These are phyloP conservation scores for Dolichopus griseipennis DNA, from an alignment of 2,888 invertebrate species.

Conservation along the genomic window DNA sequence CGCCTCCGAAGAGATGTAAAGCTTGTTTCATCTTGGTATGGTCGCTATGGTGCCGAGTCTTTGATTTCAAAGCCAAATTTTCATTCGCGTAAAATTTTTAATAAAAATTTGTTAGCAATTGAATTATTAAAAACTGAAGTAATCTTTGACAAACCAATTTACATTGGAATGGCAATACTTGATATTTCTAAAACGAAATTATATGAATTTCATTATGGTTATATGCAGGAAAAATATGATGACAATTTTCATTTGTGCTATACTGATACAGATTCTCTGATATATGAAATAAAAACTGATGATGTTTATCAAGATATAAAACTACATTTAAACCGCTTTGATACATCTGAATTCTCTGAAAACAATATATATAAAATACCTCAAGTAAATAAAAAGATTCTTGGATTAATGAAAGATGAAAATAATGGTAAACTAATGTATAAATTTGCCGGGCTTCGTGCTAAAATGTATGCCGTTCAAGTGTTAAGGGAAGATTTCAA, in stretches of 20 bases:
- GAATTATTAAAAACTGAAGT: slow-evolving; percentile 29
- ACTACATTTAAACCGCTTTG: slow-evolving; percentile 25
- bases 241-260: slow-evolving; percentile 14
- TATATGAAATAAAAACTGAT: slow-evolving; percentile 17
- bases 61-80: slow-evolving; percentile 27
- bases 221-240: slow-evolving; percentile 25
- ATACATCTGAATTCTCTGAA: slow-evolving; percentile 29
- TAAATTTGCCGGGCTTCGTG: slow-evolving; percentile 17
- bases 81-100: slow-evolving; percentile 29
- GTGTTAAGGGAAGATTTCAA: too few species aligned
- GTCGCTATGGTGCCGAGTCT: slow-evolving; percentile 31
- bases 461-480: slow-evolving; percentile 17
- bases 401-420: neutral
- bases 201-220: slow-evolving; percentile 37
- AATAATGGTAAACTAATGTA: slow-evolving; percentile 14
- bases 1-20: slow-evolving; percentile 31
- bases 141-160: slow-evolving; percentile 36
- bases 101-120: slow-evolving; percentile 33
- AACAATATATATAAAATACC: slow-evolving; percentile 27
- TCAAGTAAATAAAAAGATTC: slow-evolving; percentile 11
- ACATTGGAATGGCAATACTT: slow-evolving; percentile 35
- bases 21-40: slow-evolving; percentile 33
- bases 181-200: slow-evolving; percentile 35
- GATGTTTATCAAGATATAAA: slow-evolving; percentile 17
- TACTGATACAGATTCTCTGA: slow-evolving; percentile 19